These are phyloP conservation scores for Philereme vetulata DNA, from an alignment of 2,888 invertebrate genomes.

Conservation along the genomic window DNA sequence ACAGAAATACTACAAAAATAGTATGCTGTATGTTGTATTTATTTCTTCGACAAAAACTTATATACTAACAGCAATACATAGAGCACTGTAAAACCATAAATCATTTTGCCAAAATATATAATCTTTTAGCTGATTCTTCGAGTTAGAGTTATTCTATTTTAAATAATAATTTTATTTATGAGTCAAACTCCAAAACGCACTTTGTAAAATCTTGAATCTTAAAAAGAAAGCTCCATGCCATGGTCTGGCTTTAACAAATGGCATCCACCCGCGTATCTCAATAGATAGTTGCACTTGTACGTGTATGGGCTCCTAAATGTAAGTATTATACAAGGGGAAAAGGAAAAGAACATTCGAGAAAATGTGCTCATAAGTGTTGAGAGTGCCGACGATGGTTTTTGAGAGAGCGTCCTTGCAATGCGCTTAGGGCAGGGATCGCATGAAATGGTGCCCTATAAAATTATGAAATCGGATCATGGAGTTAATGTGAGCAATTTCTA, in stretches of 20 bases:
- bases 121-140: too few species aligned
- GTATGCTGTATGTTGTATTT: too few species aligned
- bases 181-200: too few species aligned
- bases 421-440: constrained; percentile 23
- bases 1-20: too few species aligned
- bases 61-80: too few species aligned
- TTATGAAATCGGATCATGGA: constrained; percentile 22
- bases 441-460: constrained; percentile 23
- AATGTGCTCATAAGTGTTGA: constrained; percentile 42
- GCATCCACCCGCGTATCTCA: constrained; percentile 20
- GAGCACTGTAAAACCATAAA: too few species aligned
- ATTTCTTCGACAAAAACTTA: too few species aligned
- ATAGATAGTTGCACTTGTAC: constrained; percentile 37
- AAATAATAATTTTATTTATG: too few species aligned
- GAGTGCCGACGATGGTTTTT: constrained; percentile 34
- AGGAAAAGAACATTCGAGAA: constrained; percentile 42
- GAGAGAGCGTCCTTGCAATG: constrained; percentile 33
- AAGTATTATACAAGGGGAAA: constrained; percentile 47
- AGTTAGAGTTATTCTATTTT: too few species aligned
- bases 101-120: too few species aligned
- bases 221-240: not conserved
- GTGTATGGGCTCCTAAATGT: constrained; percentile 48
- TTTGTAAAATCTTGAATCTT: not conserved
- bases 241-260: constrained; percentile 31
- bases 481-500: constrained; percentile 11